Evolutionary conservation across 2,888 invertebrate genomes (phyloP), one percentile per base, ranked within the genome.

Genomic region (Trissonchulus latispiculum): DNA sequence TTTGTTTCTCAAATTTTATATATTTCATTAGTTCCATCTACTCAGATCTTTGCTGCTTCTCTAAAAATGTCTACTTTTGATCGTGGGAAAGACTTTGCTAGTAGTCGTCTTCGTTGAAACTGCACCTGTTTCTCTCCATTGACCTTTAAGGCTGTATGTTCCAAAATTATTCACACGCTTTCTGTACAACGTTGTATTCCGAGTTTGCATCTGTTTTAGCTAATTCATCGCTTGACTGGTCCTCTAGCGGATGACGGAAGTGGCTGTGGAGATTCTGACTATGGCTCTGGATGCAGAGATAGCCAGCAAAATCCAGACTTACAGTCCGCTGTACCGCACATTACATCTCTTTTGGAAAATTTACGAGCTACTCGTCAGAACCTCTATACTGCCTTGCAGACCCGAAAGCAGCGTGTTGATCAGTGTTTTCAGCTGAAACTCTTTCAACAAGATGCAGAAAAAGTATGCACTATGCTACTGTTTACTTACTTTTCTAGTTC

Each of bases 361-460:
- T 61, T 79, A 36, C 70, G 72, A 18, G 35, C 35, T 15, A 70
- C 69, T 48, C 36, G 95, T 81, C 91, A 93, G 82, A 92, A 95
- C 81, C 89, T 96, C 69, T 88, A 93, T 77, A 93, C 93, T 80
- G 86, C 93, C 74, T 97, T 96, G 96, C 93, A 94, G 82, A 91
- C 91, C 80, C 94, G 95, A 83, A 92, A 95, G 83, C 88, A 91
- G 80, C 92, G 95, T 84, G 87, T 97, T 76, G 95, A 96, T 83
- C 95, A 96, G 84, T 95, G 95, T 83, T 93, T 95, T 83, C 95
- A 97, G 84, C 87, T 96, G 79, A 87, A 95, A 70, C 88, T 96
- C 68, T 95, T 96, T 83, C 96, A 97, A 85, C 93, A 94, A 83
- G 97, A 97, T 84, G 96, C 95, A 79, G 94, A 95, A 84, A 95